phyloP scores from a whole-genome alignment of 1,140 invertebrate genomes.

The Aphaenogaster ashmeadi region DNA sequence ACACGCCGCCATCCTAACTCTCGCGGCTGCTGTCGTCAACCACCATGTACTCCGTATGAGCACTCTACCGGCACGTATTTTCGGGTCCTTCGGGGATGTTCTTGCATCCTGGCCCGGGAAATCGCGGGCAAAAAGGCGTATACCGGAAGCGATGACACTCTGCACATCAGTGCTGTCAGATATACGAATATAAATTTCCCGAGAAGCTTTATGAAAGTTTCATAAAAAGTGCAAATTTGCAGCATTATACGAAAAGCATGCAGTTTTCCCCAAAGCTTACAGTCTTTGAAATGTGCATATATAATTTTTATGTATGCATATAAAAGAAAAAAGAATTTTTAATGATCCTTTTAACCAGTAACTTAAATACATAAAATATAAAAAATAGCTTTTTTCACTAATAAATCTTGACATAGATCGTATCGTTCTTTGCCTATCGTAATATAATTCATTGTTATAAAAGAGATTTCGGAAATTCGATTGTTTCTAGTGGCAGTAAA shows the following conservation, averaged over 20 bases:
- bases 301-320: not conserved
- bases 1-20: constrained; percentile 14
- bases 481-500: not conserved
- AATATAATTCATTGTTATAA: not conserved
- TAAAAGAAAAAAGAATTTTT: not conserved
- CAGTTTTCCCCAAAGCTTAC: not conserved
- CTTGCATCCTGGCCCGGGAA: constrained; percentile 13
- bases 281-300: not conserved
- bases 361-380: not conserved
- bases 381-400: not conserved
- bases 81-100: constrained; percentile 38
- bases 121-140: constrained; percentile 16
- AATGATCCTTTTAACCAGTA: not conserved
- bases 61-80: constrained; percentile 39
- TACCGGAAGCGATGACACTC: not conserved
- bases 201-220: not conserved
- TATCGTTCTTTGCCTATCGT: not conserved
- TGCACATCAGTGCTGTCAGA: constrained; percentile 4
- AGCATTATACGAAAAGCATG: not conserved
- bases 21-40: constrained; percentile 37
- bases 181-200: constrained; percentile 8
- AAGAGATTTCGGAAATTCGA: not conserved
- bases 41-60: constrained; percentile 30
- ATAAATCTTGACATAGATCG: not conserved
- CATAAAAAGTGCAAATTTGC: not conserved